Conservation (phyloP, 2,888 invertebrate species). For the Polia nebulosa region DNA sequence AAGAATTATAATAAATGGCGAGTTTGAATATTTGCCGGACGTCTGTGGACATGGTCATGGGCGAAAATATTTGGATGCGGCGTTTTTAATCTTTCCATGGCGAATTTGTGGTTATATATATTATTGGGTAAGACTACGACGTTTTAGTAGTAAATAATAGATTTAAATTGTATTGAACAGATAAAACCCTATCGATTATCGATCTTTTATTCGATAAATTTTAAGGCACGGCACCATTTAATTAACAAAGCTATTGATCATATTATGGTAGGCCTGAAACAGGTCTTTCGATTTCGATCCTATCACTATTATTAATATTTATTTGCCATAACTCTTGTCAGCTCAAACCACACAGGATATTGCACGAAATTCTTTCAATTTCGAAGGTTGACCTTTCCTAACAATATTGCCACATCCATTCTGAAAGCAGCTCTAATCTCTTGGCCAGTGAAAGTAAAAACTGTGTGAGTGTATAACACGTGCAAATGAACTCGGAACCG, state of each 20-base stretch:
- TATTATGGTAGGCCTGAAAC: background rate
- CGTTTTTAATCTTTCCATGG: background rate
- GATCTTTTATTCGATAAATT: too few species aligned
- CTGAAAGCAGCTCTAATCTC: conserved; percentile 37
- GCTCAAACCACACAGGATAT: conserved; percentile 28
- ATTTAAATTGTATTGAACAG: too few species aligned
- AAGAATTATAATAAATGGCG: conserved; percentile 56
- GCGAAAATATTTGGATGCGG: conserved; percentile 33
- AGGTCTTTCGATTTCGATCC: background rate
- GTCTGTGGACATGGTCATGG: background rate
- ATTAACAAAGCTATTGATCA: background rate
- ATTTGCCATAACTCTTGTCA: background rate
- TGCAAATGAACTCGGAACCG: conserved; percentile 58
- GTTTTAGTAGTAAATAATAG: too few species aligned
- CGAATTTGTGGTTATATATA: too few species aligned
- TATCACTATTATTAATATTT: background rate
- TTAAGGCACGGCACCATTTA: background rate
- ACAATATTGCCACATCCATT: conserved; percentile 52
- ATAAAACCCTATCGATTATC: too few species aligned
- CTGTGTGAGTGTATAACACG: conserved; percentile 27
- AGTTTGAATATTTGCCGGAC: conserved; percentile 49
- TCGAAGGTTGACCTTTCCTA: conserved; percentile 45
- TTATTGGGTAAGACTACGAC: too few species aligned
- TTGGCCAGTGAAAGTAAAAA: conserved; percentile 64
- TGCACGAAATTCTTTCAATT: conserved; percentile 35